These are phyloP conservation scores for Arizona elegans DNA, from an alignment of 2,113 vertebrate genomes.

Conservation along the genomic window DNA sequence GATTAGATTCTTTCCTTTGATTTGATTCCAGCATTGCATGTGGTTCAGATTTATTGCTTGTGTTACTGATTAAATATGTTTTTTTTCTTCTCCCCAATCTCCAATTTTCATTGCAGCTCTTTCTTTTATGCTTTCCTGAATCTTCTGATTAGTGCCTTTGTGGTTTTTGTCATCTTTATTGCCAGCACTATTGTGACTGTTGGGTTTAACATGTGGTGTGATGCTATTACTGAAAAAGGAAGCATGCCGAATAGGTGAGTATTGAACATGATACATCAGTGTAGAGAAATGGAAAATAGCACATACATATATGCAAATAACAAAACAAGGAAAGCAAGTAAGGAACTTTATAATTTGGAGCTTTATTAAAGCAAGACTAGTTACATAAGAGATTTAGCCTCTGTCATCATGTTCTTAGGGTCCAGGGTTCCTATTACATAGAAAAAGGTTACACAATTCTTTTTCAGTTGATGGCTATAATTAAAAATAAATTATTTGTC, in stretches of 20 bases:
- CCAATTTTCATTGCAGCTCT: slow-evolving; percentile 68
- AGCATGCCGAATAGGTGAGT: slow-evolving; percentile 82
- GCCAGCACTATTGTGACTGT: slow-evolving; percentile 92
- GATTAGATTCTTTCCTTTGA: neutral
- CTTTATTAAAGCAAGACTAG: neutral
- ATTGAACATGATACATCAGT: slow-evolving; percentile 11
- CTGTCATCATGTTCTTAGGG: neutral
- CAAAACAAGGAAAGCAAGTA: neutral
- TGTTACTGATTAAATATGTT: slow-evolving; percentile 52
- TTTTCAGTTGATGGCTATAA: neutral
- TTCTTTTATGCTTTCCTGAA: slow-evolving; percentile 89
- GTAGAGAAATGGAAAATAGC: neutral
- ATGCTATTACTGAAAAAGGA: slow-evolving; percentile 86
- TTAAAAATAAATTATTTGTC: neutral
- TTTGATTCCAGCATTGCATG: neutral
- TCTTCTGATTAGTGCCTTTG: slow-evolving; percentile 85
- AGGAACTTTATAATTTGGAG: neutral
- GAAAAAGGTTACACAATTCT: neutral
- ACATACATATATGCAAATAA: neutral
- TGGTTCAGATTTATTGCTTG: slow-evolving; percentile 51
- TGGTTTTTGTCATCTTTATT: slow-evolving; percentile 87
- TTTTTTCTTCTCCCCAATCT: slow-evolving; percentile 11
- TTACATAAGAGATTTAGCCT: neutral
- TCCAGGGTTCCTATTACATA: neutral
- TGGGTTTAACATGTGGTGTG: slow-evolving; percentile 95